Evolutionary conservation across 2,797 vertebrate genomes (phyloP), one percentile per base, ranked within the genome.

Genomic region (Sphenodon punctatus): DNA sequence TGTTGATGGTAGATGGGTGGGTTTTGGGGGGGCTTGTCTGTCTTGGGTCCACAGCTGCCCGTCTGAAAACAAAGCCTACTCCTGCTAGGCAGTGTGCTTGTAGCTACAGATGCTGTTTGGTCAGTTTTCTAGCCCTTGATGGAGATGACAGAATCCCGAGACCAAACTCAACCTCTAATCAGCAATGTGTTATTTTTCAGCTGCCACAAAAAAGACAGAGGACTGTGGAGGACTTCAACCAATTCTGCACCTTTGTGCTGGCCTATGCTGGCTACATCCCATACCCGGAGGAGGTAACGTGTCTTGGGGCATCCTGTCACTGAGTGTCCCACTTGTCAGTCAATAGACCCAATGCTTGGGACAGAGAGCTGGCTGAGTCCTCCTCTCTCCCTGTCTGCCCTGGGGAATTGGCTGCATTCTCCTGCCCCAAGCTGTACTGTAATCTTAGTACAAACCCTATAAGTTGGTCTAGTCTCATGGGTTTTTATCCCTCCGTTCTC

Each of bases 181-280:
- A 1, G 22, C 27, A 10, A 8, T 1, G 0, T 19, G 59, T 67
- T 4, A 2, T 82, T 81, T 30, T 39, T 83, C 67, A 94, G 93
- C 92, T 93, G 0, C 70, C 83, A 49, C 90, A 96, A 96, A 97
- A 96, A 89, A 97, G 97, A 77, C 97, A 97, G 70, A 94, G 98
- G 89, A 99, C 98, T 0, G 97, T 99, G 25, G 98, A 99, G 87
- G 98, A 99, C 88, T 99, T 99, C 93, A 99, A 99, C 94, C 97
- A 99, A 93, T 99, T 99, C 95, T 99, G 98, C 92, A 99, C 98
- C 64, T 99, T 99, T 10, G 98, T 99, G 58, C 86, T 99, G 95
- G 98, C 98, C n/a, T 99, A 99, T 25, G 98, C 98, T 5, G 98
- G 98, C 45, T 99, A 99, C 94, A 99, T 99, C 92, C 98, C 98